phyloP scores from a whole-genome alignment of 2,888 invertebrate genomes.

The Coenonympha arcania region DNA sequence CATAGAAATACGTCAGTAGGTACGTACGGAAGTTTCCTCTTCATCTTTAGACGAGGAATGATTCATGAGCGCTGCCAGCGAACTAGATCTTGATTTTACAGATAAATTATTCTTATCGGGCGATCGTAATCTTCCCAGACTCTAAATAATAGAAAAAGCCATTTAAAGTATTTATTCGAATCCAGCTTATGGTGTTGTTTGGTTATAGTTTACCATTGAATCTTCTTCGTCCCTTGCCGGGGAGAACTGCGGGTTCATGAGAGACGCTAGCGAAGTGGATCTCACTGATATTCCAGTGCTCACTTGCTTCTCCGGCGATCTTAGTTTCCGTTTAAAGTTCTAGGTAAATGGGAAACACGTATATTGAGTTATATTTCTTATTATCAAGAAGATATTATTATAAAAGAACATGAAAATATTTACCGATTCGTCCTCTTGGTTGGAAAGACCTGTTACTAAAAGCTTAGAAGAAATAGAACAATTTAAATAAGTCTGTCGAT shows the following conservation, averaged over 20 bases:
- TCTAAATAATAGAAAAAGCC: slow-evolving; percentile 31
- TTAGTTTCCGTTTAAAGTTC: slow-evolving; percentile 78
- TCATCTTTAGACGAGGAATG: slow-evolving; percentile 51
- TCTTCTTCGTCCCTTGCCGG: slow-evolving; percentile 50
- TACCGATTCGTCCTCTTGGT: slow-evolving; percentile 61
- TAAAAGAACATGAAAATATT: slow-evolving; percentile 28
- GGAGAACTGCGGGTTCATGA: slow-evolving; percentile 55
- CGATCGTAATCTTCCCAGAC: slow-evolving; percentile 44
- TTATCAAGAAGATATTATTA: neutral
- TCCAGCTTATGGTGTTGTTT: no score
- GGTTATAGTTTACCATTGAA: slow-evolving; percentile 32
- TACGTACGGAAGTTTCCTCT: slow-evolving; percentile 56
- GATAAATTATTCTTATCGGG: slow-evolving; percentile 43
- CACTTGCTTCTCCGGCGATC: slow-evolving; percentile 69
- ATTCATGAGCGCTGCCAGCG: slow-evolving; percentile 58
- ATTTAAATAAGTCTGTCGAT: neutral
- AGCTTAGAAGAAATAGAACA: slow-evolving; percentile 42
- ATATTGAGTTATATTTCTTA: neutral
- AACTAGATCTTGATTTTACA: slow-evolving; percentile 46
- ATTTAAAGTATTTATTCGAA: neutral
- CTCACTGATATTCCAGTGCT: slow-evolving; percentile 57
- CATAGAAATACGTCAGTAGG: no score
- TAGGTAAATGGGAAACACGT: slow-evolving; percentile 36
- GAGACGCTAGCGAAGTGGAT: slow-evolving; percentile 62
- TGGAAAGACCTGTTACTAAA: slow-evolving; percentile 62